These are phyloP conservation scores for Tringa solitaria DNA, from an alignment of 2,113 vertebrate species.

Conservation along the genomic window DNA sequence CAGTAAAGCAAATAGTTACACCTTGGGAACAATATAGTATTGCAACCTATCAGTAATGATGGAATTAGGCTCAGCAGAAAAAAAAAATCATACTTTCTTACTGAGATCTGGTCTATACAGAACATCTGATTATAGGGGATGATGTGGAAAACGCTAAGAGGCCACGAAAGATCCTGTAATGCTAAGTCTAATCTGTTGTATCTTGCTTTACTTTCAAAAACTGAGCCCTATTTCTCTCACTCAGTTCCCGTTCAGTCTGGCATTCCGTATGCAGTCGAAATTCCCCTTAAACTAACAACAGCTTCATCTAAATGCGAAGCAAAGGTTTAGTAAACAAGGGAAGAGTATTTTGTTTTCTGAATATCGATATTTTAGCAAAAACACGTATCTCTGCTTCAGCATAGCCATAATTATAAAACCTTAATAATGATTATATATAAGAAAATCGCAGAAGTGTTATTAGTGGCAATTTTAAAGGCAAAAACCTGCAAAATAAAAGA, in stretches of 20 bases:
- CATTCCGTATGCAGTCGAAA: not conserved
- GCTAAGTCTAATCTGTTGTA: conserved; percentile 26
- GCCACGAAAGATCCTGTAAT: not conserved
- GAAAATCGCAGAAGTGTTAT: conserved; percentile 21
- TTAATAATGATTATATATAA: conserved; percentile 28
- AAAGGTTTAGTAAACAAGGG: conserved; percentile 1
- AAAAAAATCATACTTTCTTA: not conserved
- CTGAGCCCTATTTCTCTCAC: not conserved
- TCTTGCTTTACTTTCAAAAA: conserved; percentile 1
- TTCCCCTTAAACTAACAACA: not conserved
- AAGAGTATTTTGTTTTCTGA: not conserved
- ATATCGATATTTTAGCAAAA: not conserved
- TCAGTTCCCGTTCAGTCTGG: not conserved
- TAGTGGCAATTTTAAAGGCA: conserved; percentile 50
- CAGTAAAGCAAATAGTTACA: conserved; percentile 39
- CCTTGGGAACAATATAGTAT: not conserved
- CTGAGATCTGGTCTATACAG: not conserved
- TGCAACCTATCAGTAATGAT: not conserved
- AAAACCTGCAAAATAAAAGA: conserved; percentile 58
- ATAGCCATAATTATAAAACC: conserved; percentile 50
- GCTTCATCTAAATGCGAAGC: not conserved
- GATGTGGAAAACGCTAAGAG: conserved; percentile 32
- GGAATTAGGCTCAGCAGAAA: conserved; percentile 11
- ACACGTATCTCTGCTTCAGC: not conserved
- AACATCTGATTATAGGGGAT: conserved; percentile 15